Base-by-base conservation (phyloP, 2,113 vertebrate species). In the Limanda limanda region DNA sequence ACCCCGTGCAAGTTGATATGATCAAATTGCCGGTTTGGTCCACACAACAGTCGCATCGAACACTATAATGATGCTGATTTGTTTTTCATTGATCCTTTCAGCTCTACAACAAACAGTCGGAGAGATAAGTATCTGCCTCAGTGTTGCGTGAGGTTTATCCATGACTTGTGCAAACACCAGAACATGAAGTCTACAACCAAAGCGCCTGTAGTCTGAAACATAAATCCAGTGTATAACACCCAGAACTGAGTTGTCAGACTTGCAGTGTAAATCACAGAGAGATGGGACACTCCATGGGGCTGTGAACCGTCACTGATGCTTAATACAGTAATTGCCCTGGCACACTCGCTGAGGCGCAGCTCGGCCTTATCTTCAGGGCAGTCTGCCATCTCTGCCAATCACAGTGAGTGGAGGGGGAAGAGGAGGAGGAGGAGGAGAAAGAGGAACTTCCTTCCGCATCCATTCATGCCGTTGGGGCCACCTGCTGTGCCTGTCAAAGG, bases 401-500 rank as follows among this genome's bases (percentile, higher is more conserved):
- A 91, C 80, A 78, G 81, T 23, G 51, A 86, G 88, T 67, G 68
- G 76, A 79, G 48, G 76, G 37, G 79, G 76, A 6, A 6, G 31
- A 15, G 12, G 45, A 6, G 45, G 57, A 65, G 17, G 62, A 25
- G 31, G 57, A 67, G 25, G 51, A 17, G 45, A 18, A 76, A 68
- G 83, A 52, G 74, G 84, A 51, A 90, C 93, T 94, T 94, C 94
- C 93, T 95, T 94, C 94, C 92, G 91, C 93, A 78, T 76, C 93
- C 92, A 94, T 94, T 94, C 92, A 94, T 91, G 83, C 89, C 74
- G 75, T 54, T 60, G 18, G 84, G 90, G 87, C 92, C 94, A 95
- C 93, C 94, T 95, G 94, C 92, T 91, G 92, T 88, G 93, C 79
- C 80, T 70, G 91, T 93, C 92, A 93, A 93, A 90, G 91, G 78